Evolutionary conservation across 2,113 vertebrate genomes (phyloP), one percentile per base, ranked within the genome.

Genomic region (Carassius carassius): DNA sequence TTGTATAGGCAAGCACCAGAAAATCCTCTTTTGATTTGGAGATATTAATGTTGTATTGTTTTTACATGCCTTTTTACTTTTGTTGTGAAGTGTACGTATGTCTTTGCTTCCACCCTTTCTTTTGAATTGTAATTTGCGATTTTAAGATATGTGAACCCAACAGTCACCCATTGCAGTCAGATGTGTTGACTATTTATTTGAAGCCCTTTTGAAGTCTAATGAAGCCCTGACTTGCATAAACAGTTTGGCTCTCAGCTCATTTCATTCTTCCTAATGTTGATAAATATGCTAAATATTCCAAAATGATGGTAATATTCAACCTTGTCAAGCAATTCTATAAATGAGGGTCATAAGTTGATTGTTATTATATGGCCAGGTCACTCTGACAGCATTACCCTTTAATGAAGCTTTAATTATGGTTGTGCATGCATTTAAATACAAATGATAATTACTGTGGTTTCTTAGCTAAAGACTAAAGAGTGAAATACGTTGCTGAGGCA

Each of bases 161-260:
- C 19, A 29, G 47, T 72, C 69, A 85, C 23, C 83, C 19, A 37
- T 56, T 75, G 47, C 65, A 65, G 47, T 81, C 83, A 87, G 89
- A 77, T 88, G 65, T 73, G 32, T 23, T 84, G 81, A 82, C 80
- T 70, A 37, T 67, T 72, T 88, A 85, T 85, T 75, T 58, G 29
- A 79, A 86, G 76, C 41, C 47, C 81, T 77, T 87, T 86, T 88
- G 83, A 89, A 85, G 74, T 88, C 6, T 76, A 78, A 85, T 83
- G 79, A 85, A 82, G 77, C 70, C 77, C 69, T 70, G 70, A 82
- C 65, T 78, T 84, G 70, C 85, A 82, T 87, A 88, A 85, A 87
- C 76, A 87, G 73, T 41, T 49, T 51, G 44, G 41, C 75, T 81
- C 32, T 44, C n/a, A 29, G 47, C n/a, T 11, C 62, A 65, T 62